Conservation (phyloP, 2,113 vertebrate species). For the Brienomyrus longianalis region DNA sequence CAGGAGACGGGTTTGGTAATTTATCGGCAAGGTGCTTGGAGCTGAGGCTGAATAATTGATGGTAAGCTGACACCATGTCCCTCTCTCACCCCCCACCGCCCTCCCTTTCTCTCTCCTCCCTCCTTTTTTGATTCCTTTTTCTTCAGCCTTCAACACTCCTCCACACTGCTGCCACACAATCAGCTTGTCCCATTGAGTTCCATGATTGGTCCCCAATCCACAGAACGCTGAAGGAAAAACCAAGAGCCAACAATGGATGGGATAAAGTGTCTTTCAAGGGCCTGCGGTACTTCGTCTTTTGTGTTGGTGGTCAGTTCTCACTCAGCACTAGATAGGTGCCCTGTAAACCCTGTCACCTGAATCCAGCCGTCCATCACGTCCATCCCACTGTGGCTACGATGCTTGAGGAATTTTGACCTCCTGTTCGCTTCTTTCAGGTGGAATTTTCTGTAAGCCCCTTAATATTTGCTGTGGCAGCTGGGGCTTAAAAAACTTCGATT, state of each 20-base stretch:
- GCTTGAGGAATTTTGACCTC: neutral
- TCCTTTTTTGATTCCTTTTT: neutral
- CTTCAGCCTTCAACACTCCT: neutral
- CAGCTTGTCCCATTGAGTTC: neutral
- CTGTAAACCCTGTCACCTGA: neutral
- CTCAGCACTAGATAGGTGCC: neutral
- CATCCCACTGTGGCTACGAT: neutral
- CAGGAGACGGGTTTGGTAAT: constrained; percentile 12
- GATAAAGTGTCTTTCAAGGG: neutral
- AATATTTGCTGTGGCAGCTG: neutral
- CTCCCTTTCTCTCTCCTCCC: neutral
- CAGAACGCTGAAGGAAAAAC: neutral
- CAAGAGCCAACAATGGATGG: constrained; percentile 17
- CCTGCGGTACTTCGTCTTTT: neutral
- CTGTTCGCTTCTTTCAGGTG: neutral
- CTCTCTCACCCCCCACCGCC: neutral
- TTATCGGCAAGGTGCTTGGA: constrained; percentile 10
- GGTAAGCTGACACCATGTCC: constrained; percentile 10
- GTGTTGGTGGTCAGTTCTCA: neutral
- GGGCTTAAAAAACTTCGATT: constrained; percentile 14
- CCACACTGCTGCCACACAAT: neutral
- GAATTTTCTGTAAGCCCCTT: constrained; percentile 9
- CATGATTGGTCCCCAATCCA: neutral
- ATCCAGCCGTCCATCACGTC: neutral
- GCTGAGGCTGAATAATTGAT: constrained; percentile 23